Evolutionary conservation across 2,797 vertebrate species (phyloP).

Genomic region (Intellagama lesueurii): DNA sequence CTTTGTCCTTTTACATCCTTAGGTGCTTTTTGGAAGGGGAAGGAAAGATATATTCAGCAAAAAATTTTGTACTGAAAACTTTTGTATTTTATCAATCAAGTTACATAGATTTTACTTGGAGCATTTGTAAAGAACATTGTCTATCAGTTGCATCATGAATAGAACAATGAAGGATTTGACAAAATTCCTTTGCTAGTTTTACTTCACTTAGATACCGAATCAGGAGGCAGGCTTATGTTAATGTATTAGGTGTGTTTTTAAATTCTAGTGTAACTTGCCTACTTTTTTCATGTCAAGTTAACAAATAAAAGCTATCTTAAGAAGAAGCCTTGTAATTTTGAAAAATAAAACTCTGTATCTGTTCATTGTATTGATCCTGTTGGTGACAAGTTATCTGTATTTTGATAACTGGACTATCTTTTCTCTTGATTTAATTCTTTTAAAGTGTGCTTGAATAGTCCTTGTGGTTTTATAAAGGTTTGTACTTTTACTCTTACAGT

Average conservation of each 20-base stretch:
- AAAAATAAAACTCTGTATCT: neutral
- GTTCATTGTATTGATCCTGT: neutral
- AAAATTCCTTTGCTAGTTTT: conserved; percentile 59
- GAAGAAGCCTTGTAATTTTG: conserved; percentile 48
- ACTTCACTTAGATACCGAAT: conserved; percentile 65
- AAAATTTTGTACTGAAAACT: conserved; percentile 71
- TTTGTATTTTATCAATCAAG: conserved; percentile 58
- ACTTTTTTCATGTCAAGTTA: conserved; percentile 70
- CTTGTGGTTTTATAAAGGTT: neutral
- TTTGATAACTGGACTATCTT: neutral
- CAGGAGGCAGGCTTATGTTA: conserved; percentile 55
- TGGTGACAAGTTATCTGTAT: neutral
- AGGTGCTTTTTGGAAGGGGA: conserved; percentile 73
- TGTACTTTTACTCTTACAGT: neutral
- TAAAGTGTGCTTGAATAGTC: neutral
- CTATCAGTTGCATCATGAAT: conserved; percentile 55
- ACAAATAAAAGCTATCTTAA: conserved; percentile 70
- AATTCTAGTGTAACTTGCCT: conserved; percentile 74
- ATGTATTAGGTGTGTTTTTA: conserved; percentile 69
- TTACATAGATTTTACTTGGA: conserved; percentile 57
- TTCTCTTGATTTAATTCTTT: too few relatives aligned
- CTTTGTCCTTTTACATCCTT: conserved; percentile 67
- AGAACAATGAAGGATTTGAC: conserved; percentile 62
- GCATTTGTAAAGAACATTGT: conserved; percentile 36
- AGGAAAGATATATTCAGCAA: conserved; percentile 60